Conservation (phyloP, 2,797 vertebrate genomes). For the Phrynocephalus guinanensis region DNA sequence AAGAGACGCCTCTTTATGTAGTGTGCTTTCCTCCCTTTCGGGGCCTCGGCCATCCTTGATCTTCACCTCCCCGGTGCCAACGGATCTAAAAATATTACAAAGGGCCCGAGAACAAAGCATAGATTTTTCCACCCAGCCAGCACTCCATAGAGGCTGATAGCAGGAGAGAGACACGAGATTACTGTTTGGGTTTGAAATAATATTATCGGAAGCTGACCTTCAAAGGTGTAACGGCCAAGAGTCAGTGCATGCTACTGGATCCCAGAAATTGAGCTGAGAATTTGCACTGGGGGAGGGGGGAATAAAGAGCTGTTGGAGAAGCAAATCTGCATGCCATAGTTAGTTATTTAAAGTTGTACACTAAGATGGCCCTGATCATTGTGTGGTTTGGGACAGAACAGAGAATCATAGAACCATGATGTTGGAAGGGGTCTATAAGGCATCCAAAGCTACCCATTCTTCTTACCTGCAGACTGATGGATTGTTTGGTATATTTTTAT, state of each 20-base stretch:
- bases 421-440: too few species aligned
- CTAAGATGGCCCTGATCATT: not conserved
- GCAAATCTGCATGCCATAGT: not conserved
- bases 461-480: not conserved
- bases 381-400: not conserved
- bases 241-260: not conserved
- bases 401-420: not conserved
- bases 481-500: not conserved
- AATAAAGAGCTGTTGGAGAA: too few species aligned
- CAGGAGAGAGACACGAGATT: fast-evolving
- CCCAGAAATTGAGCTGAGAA: not conserved
- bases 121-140: not conserved
- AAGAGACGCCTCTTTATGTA: not conserved
- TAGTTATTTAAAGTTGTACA: not conserved
- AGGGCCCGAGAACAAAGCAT: fast-evolving
- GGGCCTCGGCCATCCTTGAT: not conserved
- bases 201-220: constrained; percentile 27
- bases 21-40: fast-evolving
- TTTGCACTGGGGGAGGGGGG: not conserved
- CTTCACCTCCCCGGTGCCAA: constrained; percentile 31
- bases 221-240: not conserved
- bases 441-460: too few species aligned
- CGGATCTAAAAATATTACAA: constrained; percentile 54
- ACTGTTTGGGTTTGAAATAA: not conserved
- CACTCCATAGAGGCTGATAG: constrained; percentile 36